phyloP scores from a whole-genome alignment of 2,113 vertebrate species.

The Ascaphus truei region DNA sequence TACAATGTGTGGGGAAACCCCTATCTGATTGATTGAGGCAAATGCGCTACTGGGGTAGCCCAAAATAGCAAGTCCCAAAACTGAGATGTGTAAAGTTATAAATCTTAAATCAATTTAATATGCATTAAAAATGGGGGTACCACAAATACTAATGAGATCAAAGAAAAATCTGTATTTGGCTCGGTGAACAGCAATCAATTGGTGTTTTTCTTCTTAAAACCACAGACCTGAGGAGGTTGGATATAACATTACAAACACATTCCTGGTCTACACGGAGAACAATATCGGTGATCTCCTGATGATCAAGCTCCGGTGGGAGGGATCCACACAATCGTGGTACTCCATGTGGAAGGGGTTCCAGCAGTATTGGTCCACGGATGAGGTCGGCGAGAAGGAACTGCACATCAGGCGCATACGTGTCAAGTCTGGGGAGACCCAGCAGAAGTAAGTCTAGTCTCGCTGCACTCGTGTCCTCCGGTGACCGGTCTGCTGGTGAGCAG shows the following conservation, averaged over 20 bases:
- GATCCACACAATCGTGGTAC: slow-evolving; percentile 62
- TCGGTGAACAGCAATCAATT: no score
- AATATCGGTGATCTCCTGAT: slow-evolving; percentile 88
- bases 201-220: background rate
- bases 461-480: no score
- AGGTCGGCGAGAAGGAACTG: slow-evolving; percentile 52
- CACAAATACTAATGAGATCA: no score
- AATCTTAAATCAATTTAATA: no score
- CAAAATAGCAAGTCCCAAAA: no score
- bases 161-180: no score
- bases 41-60: no score
- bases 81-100: no score
- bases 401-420: slow-evolving; percentile 81
- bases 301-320: slow-evolving; percentile 86
- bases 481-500: no score
- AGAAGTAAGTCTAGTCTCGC: slow-evolving; percentile 85
- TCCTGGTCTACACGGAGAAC: slow-evolving; percentile 88
- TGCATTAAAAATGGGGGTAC: no score
- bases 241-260: slow-evolving; percentile 87
- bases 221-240: slow-evolving; percentile 64
- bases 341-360: slow-evolving; percentile 70
- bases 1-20: no score
- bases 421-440: slow-evolving; percentile 89
- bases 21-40: no score
- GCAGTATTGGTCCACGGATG: slow-evolving; percentile 53